Percentiles rank a stretch among this genome's conserved stretches.
These are phyloP conservation scores for Folsomia manolachei DNA, from an alignment of 2,888 invertebrate genomes.

Conservation along the genomic window DNA sequence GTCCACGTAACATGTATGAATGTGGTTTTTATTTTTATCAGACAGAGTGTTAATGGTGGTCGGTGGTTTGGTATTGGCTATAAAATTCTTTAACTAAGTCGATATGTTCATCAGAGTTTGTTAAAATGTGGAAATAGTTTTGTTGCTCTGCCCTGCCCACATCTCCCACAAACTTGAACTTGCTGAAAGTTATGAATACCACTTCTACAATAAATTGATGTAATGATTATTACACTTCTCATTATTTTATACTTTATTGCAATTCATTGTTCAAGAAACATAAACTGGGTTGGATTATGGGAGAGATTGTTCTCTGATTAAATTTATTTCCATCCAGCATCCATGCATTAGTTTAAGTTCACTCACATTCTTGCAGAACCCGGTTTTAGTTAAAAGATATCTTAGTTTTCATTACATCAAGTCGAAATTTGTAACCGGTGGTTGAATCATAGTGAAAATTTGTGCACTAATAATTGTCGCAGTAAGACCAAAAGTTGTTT, in stretches of 20 bases:
- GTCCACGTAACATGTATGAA: neutral
- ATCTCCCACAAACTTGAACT: conserved; percentile 10
- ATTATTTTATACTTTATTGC: conserved; percentile 19
- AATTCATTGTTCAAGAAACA: conserved; percentile 11
- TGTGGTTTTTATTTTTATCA: neutral
- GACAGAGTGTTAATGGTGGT: neutral
- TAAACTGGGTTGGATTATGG: conserved; percentile 6
- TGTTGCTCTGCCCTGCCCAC: neutral
- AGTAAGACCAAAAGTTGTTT: too few species aligned
- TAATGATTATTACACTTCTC: conserved; percentile 20
- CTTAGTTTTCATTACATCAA: too few species aligned
- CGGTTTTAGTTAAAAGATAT: too few species aligned
- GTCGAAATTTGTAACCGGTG: too few species aligned
- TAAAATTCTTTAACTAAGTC: neutral
- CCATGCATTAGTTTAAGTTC: too few species aligned
- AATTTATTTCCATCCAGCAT: conserved; percentile 4
- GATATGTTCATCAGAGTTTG: neutral
- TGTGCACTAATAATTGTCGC: too few species aligned
- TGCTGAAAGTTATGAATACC: conserved; percentile 9
- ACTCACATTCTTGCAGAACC: too few species aligned
- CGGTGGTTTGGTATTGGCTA: neutral
- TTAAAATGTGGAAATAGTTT: neutral
- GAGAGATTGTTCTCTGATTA: conserved; percentile 11
- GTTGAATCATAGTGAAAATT: too few species aligned
- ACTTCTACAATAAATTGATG: conserved; percentile 6